Conservation (phyloP, 2,113 vertebrate species). For the Rhombomys opimus region DNA sequence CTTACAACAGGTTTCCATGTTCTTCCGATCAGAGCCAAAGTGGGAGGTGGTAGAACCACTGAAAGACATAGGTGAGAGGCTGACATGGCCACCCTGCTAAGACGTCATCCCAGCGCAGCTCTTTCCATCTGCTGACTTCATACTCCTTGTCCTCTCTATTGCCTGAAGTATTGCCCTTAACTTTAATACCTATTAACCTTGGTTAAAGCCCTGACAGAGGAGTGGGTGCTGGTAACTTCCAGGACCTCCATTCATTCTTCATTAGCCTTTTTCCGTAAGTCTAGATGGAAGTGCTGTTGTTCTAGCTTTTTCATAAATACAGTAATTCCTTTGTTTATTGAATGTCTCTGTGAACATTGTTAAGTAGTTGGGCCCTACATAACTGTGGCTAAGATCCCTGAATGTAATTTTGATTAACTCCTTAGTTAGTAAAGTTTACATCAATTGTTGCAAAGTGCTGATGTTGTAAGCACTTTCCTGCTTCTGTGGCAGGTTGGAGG, state of each 20-base stretch:
- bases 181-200: background rate
- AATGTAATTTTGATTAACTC: constrained; percentile 38
- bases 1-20: constrained; percentile 99
- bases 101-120: background rate
- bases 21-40: constrained; percentile 97
- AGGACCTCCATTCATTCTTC: background rate
- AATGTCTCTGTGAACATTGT: background rate
- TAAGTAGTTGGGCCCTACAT: background rate
- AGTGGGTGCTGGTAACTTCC: background rate
- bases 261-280: background rate
- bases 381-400: background rate
- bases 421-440: constrained; percentile 20
- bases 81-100: background rate
- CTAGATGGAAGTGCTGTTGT: constrained; percentile 10
- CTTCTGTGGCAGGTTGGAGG: constrained; percentile 92
- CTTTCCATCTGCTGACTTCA: constrained; percentile 4
- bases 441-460: background rate
- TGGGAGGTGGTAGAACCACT: constrained; percentile 98
- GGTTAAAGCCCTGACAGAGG: background rate
- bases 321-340: background rate
- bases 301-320: background rate
- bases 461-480: constrained; percentile 44
- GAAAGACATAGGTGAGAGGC: constrained; percentile 94
- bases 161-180: background rate
- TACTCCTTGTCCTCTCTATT: background rate